Base-by-base conservation (phyloP, 2,888 invertebrate genomes). In the Drosophila koepferae region DNA sequence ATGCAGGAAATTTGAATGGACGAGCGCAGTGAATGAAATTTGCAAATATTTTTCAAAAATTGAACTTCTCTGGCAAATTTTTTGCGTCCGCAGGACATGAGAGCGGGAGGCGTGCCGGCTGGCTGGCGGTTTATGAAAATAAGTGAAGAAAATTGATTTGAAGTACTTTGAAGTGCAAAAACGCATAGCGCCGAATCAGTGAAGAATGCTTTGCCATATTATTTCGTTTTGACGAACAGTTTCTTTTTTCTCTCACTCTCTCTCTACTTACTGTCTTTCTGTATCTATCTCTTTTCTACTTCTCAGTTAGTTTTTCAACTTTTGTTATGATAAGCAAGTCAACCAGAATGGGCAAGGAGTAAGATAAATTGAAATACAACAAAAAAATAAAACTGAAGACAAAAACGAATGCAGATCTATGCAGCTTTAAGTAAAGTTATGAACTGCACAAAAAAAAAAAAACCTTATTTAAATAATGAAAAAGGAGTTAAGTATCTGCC, bases 31-130 rank as follows among this genome's bases (percentile, higher is more conserved):
- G 89, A 90, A 90, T 90, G 84, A 90, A 89, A 91, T 91, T 90
- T 91, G 89, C 91, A 91, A 91, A 89, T 89, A 90, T 91, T 86
- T 90, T 87, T 91, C 86, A 90, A 90, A 90, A 90, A 87, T 91
- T 91, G 87, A 91, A 89, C 90, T 90, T 83, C 80, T 86, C 83
- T 89, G 90, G 85, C 89, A 85, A 90, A 88, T 90, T 89, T 87
- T 87, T 87, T 78, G 68, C 71, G 51, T 80, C 77, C 72, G 72
- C 77, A 54, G 72, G 12, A 49, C 31, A 56, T 41, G 41, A 38
- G 49, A 41, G 36, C 3, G 3, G 51, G 31, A n/a, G 43, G 20
- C 44, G 67, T 20, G 44, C 2, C 12, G 12, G 77, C 73, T 72
- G 81, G 80, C 70, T 74, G 81, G 70, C 63, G 85, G 85, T 87